Percentiles rank a stretch among this genome's conserved stretches.
phyloP scores from a whole-genome alignment of 2,888 invertebrate species.

The Pterobdella sp. region DNA sequence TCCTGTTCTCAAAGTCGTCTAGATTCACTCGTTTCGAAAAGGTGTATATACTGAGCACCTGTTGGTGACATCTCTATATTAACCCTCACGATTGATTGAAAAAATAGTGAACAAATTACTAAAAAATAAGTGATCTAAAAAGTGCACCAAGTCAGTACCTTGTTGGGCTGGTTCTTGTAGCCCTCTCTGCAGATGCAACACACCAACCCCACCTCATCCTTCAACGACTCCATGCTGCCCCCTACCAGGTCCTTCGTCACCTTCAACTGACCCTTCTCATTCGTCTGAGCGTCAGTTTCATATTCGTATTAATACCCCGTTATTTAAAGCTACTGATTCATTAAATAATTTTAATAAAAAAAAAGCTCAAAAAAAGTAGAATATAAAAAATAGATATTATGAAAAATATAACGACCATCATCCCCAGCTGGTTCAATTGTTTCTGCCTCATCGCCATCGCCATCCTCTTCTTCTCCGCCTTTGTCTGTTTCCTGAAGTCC shows the following conservation, averaged over 20 bases:
- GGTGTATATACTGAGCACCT: conserved; percentile 90
- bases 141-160: conserved; percentile 47
- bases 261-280: conserved; percentile 91
- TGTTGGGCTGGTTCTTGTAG: conserved; percentile 67
- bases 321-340: too few relatives aligned
- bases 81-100: background rate
- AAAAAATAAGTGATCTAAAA: background rate
- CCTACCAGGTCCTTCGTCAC: conserved; percentile 66
- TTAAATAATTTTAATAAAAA: too few relatives aligned
- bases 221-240: conserved; percentile 79
- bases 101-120: background rate
- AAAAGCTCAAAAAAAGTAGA: background rate
- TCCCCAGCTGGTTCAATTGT: conserved; percentile 83
- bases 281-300: conserved; percentile 62
- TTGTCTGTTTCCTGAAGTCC: conserved; percentile 82
- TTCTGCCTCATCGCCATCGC: conserved; percentile 97
- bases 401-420: conserved; percentile 52
- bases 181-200: conserved; percentile 97
- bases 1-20: conserved; percentile 82
- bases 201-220: conserved; percentile 86
- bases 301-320: background rate
- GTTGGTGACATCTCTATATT: conserved; percentile 49
- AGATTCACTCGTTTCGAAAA: conserved; percentile 89
- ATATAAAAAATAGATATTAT: background rate
- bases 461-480: conserved; percentile 88